Evolutionary conservation across 2,888 invertebrate species (phyloP), one percentile per base, ranked within the genome.

Genomic region (Tolmerus cingulatus): DNA sequence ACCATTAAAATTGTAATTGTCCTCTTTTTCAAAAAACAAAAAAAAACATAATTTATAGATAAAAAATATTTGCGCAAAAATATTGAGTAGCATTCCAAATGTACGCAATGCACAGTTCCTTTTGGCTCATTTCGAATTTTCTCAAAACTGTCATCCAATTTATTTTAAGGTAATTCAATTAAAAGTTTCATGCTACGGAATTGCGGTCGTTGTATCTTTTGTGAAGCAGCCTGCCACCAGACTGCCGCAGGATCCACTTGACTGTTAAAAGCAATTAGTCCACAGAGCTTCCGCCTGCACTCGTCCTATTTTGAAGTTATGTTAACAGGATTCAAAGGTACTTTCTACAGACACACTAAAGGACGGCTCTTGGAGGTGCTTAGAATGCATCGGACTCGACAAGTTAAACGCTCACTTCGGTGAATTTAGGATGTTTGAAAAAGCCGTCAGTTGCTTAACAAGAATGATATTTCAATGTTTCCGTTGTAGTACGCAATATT

Each of bases 161-260:
- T 79, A 79, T 19, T 79, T 79, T 1, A 46, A 79, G 46, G 78
- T 43, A 77, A 77, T 77, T 77, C 78, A 79, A 79, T 79, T 79
- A 79, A 79, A 79, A 79, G 43, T 79, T 79, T n/a, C 23, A 46
- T 19, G 8, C 46, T 79, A 19, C 46, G 51, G 55, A 79, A 43
- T 77, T 19, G 37, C 4, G 37, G 77, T 37, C 19, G 14, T 77
- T 19, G 19, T 43, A 46, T 79, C 77, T 37, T 46, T 79, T 46
- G 78, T 12, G 46, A 51, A 43, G 46, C 46, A 46, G 78, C 78
- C 19, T 16, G 78, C 78, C 46, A 16, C 30, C 34, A 79, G 78
- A 79, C 78, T 79, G 46, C 78, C 78, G 78, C 78, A 79, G 78
- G 43, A 46, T 43, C 78, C 78, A 79, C 43, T 43, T 79, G 46